Evolutionary conservation across 2,888 invertebrate genomes (phyloP).

Genomic region (Tethea ocularis): DNA sequence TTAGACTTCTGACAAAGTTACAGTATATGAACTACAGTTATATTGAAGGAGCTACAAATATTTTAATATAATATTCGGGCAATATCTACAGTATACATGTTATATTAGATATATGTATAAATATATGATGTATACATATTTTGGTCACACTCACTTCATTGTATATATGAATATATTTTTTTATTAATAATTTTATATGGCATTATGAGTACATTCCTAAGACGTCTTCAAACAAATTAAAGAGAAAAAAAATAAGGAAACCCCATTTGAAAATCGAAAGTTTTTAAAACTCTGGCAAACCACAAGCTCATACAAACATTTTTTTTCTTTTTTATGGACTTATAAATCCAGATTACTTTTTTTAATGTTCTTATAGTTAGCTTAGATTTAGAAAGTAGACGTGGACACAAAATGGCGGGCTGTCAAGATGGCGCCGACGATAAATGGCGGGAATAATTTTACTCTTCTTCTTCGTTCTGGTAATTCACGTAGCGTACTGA

Average conservation of each 20-base stretch:
- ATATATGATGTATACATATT: slow-evolving; percentile 49
- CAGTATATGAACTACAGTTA: slow-evolving; percentile 11
- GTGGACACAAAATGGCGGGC: slow-evolving; percentile 36
- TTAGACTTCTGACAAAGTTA: slow-evolving; percentile 13
- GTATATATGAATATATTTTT: slow-evolving; percentile 26
- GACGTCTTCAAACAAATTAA: slow-evolving; percentile 3
- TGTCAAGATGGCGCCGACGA: slow-evolving; percentile 54
- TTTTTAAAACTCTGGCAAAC: not conserved
- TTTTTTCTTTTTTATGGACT: slow-evolving; percentile 3
- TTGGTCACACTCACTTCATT: slow-evolving; percentile 60
- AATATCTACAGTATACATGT: slow-evolving; percentile 7
- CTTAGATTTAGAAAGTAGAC: slow-evolving; percentile 18
- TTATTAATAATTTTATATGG: slow-evolving; percentile 18
- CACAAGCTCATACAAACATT: not conserved
- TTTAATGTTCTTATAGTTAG: slow-evolving; percentile 17
- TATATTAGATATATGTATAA: slow-evolving; percentile 28
- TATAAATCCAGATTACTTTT: slow-evolving; percentile 1
- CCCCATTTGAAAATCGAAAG: not conserved
- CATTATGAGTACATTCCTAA: slow-evolving; percentile 10
- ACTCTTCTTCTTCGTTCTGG: slow-evolving; percentile 95
- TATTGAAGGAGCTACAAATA: slow-evolving; percentile 12
- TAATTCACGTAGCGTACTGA: slow-evolving; percentile 98
- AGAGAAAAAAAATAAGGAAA: slow-evolving; percentile 7
- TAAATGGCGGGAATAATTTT: slow-evolving; percentile 41
- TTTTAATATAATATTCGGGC: slow-evolving; percentile 14